Evolutionary conservation across 2,113 vertebrate species (phyloP), one percentile per base, ranked within the genome.

Genomic region (Anolis sagrei): DNA sequence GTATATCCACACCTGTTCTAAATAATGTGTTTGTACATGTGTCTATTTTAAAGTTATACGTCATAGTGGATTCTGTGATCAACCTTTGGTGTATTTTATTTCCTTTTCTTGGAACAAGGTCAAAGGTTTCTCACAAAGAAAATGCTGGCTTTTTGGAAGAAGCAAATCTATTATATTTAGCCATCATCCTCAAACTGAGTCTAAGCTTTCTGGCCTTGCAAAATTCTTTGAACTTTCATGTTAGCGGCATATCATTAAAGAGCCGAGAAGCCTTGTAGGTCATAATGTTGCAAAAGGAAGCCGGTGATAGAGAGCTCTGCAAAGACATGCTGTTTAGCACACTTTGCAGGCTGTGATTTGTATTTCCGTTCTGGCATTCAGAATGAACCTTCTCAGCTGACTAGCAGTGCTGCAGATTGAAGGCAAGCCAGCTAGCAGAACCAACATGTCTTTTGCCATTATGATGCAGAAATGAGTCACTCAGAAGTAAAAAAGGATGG

Each of bases 271-370:
- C 16, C 19, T 76, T 49, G 70, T 54, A n/a, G 44, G 83, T 34
- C 44, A 68, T 81, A 19, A 34, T 36, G 27, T 54, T 88, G 62
- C 34, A 49, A 51, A 70, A 76, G 18, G 39, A 81, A 84, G 32
- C n/a, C 1, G 7, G 23, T 27, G 62, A 76, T 2, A 1, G 29
- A 18, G 62, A 1, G 1, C 78, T 62, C 72, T 23, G 68, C 36
- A 64, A 34, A 68, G 19, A 39, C 82, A 13, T 4, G 62, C 72
- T 72, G 78, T 69, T 70, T 61, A 72, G 51, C 78, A 62, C 32
- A 76, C 36, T 34, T 85, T 48, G 21, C 10, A 14, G 87, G 79
- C 44, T 85, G 61, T 73, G 39, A 76, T 76, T 77, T 66, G 58
- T 54, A 32, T 72, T 77, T 69, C 21, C 39, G 19, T 77, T 62